These are phyloP conservation scores for Andrena trimmerana DNA, from an alignment of 2,888 invertebrate species.

Conservation along the genomic window DNA sequence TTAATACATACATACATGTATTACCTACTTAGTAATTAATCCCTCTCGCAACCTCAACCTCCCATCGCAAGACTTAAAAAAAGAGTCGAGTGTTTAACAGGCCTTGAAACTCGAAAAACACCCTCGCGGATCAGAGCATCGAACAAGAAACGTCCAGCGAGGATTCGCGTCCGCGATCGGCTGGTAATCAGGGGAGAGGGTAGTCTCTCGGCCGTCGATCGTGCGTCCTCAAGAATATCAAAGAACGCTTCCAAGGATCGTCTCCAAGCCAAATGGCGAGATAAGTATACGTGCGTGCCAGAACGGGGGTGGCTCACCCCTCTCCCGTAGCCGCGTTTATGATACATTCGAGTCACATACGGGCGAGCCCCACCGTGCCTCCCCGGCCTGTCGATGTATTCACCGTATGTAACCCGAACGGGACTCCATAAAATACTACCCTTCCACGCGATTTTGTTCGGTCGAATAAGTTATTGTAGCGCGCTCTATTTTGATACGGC, in stretches of 20 bases:
- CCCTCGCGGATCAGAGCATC: too few relatives aligned
- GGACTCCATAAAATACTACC: conserved; percentile 84
- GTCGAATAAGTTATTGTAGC: conserved; percentile 84
- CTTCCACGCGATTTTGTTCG: conserved; percentile 80
- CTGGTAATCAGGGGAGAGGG: too few relatives aligned
- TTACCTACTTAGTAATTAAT: too few relatives aligned
- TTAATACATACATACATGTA: too few relatives aligned
- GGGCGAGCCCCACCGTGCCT: conserved; percentile 42
- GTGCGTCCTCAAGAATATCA: conserved; percentile 22
- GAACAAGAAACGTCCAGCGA: too few relatives aligned
- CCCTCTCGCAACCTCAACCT: too few relatives aligned
- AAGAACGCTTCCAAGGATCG: conserved; percentile 42
- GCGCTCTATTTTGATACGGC: conserved; percentile 83
- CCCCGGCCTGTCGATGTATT: conserved; percentile 81
- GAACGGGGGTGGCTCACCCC: conserved; percentile 42
- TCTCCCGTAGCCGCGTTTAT: conserved; percentile 55
- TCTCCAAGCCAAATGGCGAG: conserved; percentile 56
- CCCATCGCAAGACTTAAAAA: too few relatives aligned
- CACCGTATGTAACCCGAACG: conserved; percentile 84
- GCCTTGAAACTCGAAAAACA: too few relatives aligned
- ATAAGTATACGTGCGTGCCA: conserved; percentile 65
- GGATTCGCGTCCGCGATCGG: too few relatives aligned
- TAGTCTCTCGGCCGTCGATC: too few relatives aligned
- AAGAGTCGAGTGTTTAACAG: too few relatives aligned
- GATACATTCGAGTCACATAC: conserved; percentile 83